Base-by-base conservation (phyloP, 1,140 invertebrate genomes). In the Diploscapter pachys region DNA sequence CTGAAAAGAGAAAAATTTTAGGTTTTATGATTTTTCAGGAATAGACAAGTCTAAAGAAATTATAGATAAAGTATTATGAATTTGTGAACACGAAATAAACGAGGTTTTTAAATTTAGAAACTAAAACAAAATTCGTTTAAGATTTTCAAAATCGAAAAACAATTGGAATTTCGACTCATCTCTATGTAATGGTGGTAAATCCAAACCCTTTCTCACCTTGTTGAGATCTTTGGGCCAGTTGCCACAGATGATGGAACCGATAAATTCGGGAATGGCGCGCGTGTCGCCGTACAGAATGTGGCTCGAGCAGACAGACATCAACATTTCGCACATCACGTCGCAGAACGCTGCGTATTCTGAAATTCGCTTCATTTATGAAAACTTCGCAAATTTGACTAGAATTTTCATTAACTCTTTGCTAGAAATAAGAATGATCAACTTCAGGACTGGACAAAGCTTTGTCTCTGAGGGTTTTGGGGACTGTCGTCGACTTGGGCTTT, bases 251-350 rank as follows among this genome's bases (percentile, higher is more conserved):
- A 68, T 48, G 66, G 66, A 5, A 0, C 66, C 66, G 52, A 68
- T 52, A 54, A 68, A 68, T 6, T 5, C 56, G 11, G 51, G 9
- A 52, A 68, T 53, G 11, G 6, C 51, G 57, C 56, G 52, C 6
- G 63, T 65, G 50, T 52, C 66, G 53, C 66, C 66, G 13, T 68
- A 52, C 66, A 68, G 53, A 48, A 68, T 68, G 51, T 52, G 8
- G 6, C 0, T 8, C 53, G 66, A 54, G 48, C 48, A 52, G 6
- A 68, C 6, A 6, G n/a, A n/a, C 48, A 54, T 53, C 11, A 68
- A 55, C 6, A n/a, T 8, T 0, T 5, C 11, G 51, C 9, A 68
- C 5, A 68, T 68, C 6, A 55, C 11, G 51, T 68, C 66, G 6
- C 48, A 50, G 51, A 68, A 68, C 11, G 9, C 51, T 6, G 6